phyloP scores from a whole-genome alignment of 1,140 invertebrate genomes.

The Lepidurus packardi region DNA sequence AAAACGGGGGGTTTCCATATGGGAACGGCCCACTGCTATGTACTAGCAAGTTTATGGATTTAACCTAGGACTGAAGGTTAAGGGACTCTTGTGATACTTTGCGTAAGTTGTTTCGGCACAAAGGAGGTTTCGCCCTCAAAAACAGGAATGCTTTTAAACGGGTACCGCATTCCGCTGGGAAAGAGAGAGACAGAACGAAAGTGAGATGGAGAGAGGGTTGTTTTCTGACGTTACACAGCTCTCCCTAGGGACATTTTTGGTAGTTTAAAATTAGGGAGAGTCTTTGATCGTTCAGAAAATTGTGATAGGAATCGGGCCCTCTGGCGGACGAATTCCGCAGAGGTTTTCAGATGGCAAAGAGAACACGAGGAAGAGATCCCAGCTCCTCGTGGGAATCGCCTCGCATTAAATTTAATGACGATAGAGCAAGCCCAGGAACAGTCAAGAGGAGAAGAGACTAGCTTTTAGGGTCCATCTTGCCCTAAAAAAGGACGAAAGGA shows the following conservation, averaged over 20 bases:
- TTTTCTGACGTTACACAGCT: background rate
- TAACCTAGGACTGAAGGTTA: no score
- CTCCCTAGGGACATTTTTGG: background rate
- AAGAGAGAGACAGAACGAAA: no score
- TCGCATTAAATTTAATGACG: constrained; percentile 12
- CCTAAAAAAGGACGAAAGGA: background rate
- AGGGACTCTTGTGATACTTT: no score
- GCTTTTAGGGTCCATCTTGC: background rate
- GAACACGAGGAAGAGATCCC: background rate
- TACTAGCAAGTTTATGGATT: no score
- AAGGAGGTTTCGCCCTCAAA: no score
- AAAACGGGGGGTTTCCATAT: no score
- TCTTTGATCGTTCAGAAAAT: background rate
- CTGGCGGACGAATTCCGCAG: background rate
- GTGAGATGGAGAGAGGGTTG: background rate
- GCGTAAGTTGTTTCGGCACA: no score
- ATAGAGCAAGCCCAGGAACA: background rate
- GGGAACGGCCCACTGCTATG: no score
- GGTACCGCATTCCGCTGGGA: no score
- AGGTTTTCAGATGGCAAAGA: background rate
- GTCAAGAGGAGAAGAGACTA: background rate
- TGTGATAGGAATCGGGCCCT: background rate
- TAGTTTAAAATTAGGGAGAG: background rate
- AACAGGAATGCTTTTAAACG: no score
- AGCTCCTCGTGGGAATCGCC: background rate